Base-by-base conservation (phyloP, 1,140 invertebrate genomes). In the Halotydeus destructor region DNA sequence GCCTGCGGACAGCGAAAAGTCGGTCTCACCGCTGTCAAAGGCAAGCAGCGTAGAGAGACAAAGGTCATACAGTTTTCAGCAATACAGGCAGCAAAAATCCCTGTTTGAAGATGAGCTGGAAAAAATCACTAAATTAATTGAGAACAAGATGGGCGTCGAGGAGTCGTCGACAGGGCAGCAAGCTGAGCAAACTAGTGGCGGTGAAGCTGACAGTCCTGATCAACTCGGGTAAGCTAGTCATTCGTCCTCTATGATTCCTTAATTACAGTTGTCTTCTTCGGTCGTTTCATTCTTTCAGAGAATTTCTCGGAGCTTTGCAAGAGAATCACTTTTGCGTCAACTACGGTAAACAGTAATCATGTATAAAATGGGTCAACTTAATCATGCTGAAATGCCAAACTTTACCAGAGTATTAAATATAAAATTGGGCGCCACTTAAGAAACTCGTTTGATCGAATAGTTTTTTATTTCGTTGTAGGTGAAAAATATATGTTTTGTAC, bases 71-170 rank as follows among this genome's bases (percentile, higher is more conserved):
- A 36, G 9, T 9, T 16, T 11, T 14, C 9, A n/a, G 35, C 35
- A 14, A 16, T 36, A 36, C 35, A 9, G 18, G 9, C 35, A 16
- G 35, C 16, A 16, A 24, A 39, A 42, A 43, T 44, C 42, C n/a
- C 38, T n/a, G 8, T 19, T 44, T 5, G 42, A 44, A 19, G 8
- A 37, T 5, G 42, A 44, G 23, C 25, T 44, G 16, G 42, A 44
- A 12, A 44, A 44, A 40, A 44, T 44, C 18, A 41, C 34, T 3
- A 37, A 44, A 44, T 38, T 44, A 23, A 18, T 44, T 4, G 23
- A 43, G 25, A 43, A n/a, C 14, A 8, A 9, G 28, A 35, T 43
- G 26, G 38, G 8, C 36, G 23, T 16, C 3, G 16, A 19, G 27
- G 25, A 41, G 1, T 2, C 14, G 5, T 14, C 11, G 18, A 24